phyloP scores from a whole-genome alignment of 2,797 vertebrate species.

The Staurois parvus region DNA sequence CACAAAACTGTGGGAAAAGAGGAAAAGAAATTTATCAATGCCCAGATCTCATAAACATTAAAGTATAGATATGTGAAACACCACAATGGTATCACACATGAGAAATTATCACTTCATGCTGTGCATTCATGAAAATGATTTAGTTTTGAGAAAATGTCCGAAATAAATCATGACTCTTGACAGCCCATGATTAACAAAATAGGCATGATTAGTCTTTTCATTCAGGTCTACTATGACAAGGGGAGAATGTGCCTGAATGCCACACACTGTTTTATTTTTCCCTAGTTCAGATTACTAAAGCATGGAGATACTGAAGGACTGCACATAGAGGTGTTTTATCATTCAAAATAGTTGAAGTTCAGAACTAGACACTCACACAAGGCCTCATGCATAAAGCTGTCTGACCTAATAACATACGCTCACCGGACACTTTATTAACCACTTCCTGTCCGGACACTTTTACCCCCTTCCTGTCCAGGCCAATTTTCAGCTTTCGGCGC shows the following conservation, averaged over 20 bases:
- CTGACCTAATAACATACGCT: too few species aligned
- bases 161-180: conserved; percentile 35
- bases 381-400: too few species aligned
- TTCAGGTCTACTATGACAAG: background rate
- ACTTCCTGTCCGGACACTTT: too few species aligned
- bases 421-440: too few species aligned
- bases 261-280: background rate
- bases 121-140: conserved; percentile 20
- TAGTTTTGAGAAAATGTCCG: conserved; percentile 18
- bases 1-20: conserved; percentile 39
- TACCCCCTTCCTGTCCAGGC: too few species aligned
- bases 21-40: conserved; percentile 14
- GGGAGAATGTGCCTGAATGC: background rate
- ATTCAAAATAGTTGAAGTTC: background rate
- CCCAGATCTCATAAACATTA: conserved; percentile 16
- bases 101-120: conserved; percentile 43
- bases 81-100: conserved; percentile 37
- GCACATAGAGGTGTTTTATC: background rate
- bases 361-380: too few species aligned
- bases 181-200: conserved; percentile 22
- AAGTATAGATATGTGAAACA: conserved; percentile 28
- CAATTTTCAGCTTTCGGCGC: too few species aligned
- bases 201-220: conserved; percentile 8
- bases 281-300: background rate
- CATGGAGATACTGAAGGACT: background rate